These are phyloP conservation scores for Microplitis deprimator DNA, from an alignment of 2,888 invertebrate species.

Conservation along the genomic window DNA sequence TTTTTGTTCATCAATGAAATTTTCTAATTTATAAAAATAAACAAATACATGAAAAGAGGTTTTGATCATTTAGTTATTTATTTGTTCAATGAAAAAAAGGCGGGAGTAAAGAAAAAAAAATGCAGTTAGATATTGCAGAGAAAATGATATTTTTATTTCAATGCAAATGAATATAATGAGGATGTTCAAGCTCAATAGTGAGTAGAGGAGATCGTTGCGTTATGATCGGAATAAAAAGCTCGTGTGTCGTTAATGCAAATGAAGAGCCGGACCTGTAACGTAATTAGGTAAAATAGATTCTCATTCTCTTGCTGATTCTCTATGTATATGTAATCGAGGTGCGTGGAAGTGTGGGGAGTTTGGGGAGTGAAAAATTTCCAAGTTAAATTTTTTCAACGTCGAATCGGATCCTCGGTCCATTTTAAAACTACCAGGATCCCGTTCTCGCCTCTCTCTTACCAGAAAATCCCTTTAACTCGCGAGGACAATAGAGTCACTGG, in stretches of 20 bases:
- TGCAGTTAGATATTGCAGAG: background rate
- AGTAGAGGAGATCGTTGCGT: constrained; percentile 9
- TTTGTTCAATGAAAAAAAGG: background rate
- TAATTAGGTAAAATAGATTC: constrained; percentile 42
- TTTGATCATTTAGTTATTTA: background rate
- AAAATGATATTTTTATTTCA: constrained; percentile 5
- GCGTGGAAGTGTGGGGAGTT: background rate
- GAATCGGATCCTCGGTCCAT: constrained; percentile 26
- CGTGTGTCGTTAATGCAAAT: constrained; percentile 24
- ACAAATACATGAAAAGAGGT: background rate
- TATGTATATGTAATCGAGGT: constrained; percentile 24
- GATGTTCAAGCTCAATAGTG: constrained; percentile 20
- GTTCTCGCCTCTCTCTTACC: constrained; percentile 12
- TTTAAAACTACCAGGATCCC: background rate
- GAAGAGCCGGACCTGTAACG: constrained; percentile 30
- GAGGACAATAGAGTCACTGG: constrained; percentile 27
- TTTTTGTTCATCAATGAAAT: background rate
- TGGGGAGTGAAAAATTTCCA: constrained; percentile 25
- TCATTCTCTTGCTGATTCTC: constrained; percentile 10
- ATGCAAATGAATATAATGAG: constrained; percentile 23
- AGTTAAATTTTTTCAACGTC: constrained; percentile 35
- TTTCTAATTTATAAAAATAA: background rate
- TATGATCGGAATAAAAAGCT: constrained; percentile 19
- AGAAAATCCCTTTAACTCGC: constrained; percentile 24
- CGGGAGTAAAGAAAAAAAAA: background rate